These are phyloP conservation scores for Huso huso DNA, from an alignment of 2,797 vertebrate species.

Conservation along the genomic window DNA sequence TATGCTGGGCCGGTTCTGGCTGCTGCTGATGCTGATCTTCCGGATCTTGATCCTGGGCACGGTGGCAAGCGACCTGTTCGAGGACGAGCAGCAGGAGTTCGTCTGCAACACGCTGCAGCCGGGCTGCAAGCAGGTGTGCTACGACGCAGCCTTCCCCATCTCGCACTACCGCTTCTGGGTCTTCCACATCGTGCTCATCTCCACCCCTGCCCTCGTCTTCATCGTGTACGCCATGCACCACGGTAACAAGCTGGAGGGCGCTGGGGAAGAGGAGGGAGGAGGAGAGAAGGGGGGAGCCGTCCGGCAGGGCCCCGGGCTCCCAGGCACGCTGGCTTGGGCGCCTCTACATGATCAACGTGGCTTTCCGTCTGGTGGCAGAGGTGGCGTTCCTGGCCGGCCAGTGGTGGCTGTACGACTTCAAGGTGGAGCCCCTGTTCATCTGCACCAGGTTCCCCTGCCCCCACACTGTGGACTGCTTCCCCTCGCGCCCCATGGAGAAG, in stretches of 20 bases:
- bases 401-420: slow-evolving; percentile 75
- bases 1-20: slow-evolving; percentile 86
- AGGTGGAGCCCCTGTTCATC: slow-evolving; percentile 66
- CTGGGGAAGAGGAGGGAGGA: slow-evolving; percentile 21
- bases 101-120: slow-evolving; percentile 86
- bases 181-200: slow-evolving; percentile 84
- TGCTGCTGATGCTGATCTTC: slow-evolving; percentile 84
- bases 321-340: slow-evolving; percentile 36
- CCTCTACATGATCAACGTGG: slow-evolving; percentile 71
- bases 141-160: slow-evolving; percentile 81
- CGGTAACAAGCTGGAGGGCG: slow-evolving; percentile 43
- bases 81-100: slow-evolving; percentile 86
- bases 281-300: accelerated
- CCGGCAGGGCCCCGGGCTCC: background rate
- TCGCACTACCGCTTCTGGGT: slow-evolving; percentile 94
- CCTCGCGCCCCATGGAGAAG: slow-evolving; percentile 84
- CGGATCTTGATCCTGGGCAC: slow-evolving; percentile 83
- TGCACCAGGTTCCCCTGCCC: slow-evolving; percentile 76
- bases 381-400: slow-evolving; percentile 70
- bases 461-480: slow-evolving; percentile 83
- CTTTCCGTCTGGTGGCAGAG: slow-evolving; percentile 69
- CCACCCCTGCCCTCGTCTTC: slow-evolving; percentile 76
- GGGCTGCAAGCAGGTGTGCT: slow-evolving; percentile 85
- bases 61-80: slow-evolving; percentile 80
- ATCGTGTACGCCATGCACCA: slow-evolving; percentile 77